Percentiles rank a stretch among this genome's conserved stretches.
Conservation (phyloP, 2,113 vertebrate species). For the Laterallus jamaicensis region DNA sequence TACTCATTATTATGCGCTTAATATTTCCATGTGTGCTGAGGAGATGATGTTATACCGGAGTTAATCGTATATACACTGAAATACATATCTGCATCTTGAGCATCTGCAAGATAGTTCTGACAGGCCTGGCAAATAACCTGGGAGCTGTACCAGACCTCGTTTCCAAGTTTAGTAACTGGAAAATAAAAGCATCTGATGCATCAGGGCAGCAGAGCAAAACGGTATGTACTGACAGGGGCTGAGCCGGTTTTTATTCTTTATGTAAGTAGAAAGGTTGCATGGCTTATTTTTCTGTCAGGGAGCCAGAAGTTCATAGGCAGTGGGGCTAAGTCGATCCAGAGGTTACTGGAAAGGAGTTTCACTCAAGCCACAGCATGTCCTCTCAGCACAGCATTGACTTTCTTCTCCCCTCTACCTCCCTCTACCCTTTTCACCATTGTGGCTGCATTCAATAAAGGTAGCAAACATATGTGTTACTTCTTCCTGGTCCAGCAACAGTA, state of each 20-base stretch:
- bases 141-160: not conserved
- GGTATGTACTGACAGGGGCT: not conserved
- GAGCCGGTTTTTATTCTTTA: not conserved
- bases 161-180: not conserved
- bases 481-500: conserved; percentile 45
- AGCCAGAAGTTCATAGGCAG: conserved; percentile 4
- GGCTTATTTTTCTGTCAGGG: not conserved
- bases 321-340: not conserved
- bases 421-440: not conserved
- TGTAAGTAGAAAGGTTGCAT: not conserved
- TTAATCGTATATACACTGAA: not conserved
- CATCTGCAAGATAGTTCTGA: not conserved
- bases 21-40: not conserved
- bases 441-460: conserved; percentile 16
- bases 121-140: not conserved
- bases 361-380: not conserved
- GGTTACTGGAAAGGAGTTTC: conserved; percentile 10
- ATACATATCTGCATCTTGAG: not conserved
- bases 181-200: conserved; percentile 16
- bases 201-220: not conserved
- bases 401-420: not conserved
- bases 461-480: not conserved
- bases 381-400: not conserved
- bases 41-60: not conserved
- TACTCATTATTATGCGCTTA: not conserved